A percentile compares a stretch with the other conserved stretches of the same genome.
phyloP scores from a whole-genome alignment of 2,888 invertebrate genomes.

The Lampropteryx suffumata region DNA sequence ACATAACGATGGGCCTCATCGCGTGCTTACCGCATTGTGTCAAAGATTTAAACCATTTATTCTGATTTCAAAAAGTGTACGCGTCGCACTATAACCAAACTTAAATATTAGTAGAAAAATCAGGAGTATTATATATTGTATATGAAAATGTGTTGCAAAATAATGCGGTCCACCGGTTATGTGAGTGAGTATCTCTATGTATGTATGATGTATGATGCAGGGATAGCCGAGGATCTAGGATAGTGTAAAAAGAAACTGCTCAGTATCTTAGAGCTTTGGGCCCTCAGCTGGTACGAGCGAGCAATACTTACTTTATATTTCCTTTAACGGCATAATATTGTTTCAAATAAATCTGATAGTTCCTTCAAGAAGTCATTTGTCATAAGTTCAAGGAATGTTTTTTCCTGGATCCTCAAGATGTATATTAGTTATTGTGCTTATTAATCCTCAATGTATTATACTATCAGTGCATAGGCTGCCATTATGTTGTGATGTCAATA shows the following conservation, averaged over 20 bases:
- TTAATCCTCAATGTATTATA: conserved; percentile 12
- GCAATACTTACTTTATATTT: no score
- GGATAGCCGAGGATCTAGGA: neutral
- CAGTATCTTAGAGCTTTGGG: no score
- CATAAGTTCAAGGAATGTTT: no score
- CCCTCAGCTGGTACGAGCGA: no score
- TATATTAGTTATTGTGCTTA: conserved; percentile 1
- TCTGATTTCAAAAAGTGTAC: no score
- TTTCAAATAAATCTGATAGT: no score
- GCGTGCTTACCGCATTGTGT: neutral
- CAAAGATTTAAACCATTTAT: neutral
- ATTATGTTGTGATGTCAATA: conserved; percentile 9
- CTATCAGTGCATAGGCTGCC: conserved; percentile 2
- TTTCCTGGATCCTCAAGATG: conserved; percentile 3
- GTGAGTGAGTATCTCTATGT: neutral
- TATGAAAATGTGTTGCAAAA: neutral
- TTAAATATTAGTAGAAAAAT: no score
- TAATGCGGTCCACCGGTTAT: neutral
- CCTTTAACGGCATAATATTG: no score
- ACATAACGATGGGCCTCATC: neutral
- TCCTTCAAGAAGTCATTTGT: no score
- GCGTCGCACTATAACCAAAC: no score
- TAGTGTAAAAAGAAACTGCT: no score
- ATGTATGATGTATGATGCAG: conserved; percentile 3
- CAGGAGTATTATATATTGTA: no score